phyloP scores from a whole-genome alignment of 2,797 vertebrate species.

The Muscicapa comitata region DNA sequence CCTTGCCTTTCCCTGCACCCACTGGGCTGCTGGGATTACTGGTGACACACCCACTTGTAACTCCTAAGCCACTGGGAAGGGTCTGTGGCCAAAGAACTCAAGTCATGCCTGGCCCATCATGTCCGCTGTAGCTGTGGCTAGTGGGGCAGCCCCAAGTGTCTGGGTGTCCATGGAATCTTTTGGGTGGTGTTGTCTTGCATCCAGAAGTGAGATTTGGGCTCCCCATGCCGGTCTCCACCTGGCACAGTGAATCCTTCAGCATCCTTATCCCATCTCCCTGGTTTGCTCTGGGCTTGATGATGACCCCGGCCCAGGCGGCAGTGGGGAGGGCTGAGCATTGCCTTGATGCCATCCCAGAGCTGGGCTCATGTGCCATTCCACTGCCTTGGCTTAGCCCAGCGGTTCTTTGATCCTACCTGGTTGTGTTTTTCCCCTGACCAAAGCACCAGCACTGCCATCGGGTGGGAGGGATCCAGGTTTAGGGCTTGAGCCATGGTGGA shows the following conservation, averaged over 20 bases:
- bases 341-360: neutral
- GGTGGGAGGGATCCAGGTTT: neutral
- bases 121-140: neutral
- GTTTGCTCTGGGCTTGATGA: neutral
- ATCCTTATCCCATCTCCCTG: neutral
- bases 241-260: neutral
- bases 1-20: neutral
- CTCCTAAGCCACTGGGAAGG: fast-evolving
- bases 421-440: neutral
- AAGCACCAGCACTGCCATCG: fast-evolving
- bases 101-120: fast-evolving
- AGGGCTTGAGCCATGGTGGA: fast-evolving
- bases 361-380: fast-evolving
- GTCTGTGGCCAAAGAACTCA: fast-evolving
- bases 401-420: neutral
- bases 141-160: neutral
- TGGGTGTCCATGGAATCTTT: neutral
- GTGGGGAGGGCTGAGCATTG: neutral
- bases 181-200: neutral
- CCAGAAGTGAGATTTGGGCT: neutral
- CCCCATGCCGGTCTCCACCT: fast-evolving
- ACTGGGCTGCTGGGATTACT: neutral
- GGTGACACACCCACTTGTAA: neutral
- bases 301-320: fast-evolving
- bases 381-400: fast-evolving